Evolutionary conservation across 1,140 invertebrate species (phyloP).

Genomic region (Drosophila watanabei): DNA sequence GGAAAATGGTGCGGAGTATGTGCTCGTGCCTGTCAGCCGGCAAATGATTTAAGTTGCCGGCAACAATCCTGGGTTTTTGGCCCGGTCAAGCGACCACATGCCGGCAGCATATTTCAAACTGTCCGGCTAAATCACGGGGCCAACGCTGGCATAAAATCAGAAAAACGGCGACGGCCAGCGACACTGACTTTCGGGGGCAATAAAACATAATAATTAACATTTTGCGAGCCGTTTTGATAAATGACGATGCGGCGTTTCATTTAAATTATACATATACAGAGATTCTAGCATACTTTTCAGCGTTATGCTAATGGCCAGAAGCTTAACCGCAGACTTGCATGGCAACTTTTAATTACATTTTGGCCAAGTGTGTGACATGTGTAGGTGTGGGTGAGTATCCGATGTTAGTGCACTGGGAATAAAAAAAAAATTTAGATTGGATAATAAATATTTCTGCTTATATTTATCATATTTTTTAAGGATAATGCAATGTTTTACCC

Average conservation of each 20-base stretch:
- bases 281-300: conserved; percentile 67
- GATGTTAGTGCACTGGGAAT: background rate
- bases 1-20: conserved; percentile 5
- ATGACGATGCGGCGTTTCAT: conserved; percentile 63
- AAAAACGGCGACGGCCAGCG: background rate
- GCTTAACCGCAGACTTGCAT: conserved; percentile 77
- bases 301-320: conserved; percentile 68
- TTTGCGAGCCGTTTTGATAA: conserved; percentile 74
- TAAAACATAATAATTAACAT: conserved; percentile 83
- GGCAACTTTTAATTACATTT: conserved; percentile 81
- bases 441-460: too few species aligned
- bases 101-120: conserved; percentile 69
- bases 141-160: conserved; percentile 24
- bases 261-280: conserved; percentile 49
- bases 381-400: conserved; percentile 30
- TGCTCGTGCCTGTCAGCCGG: conserved; percentile 28
- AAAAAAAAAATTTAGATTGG: background rate
- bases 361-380: conserved; percentile 57
- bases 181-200: conserved; percentile 42
- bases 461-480: background rate
- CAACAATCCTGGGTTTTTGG: conserved; percentile 38
- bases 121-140: conserved; percentile 61
- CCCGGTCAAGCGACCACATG: conserved; percentile 50
- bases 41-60: conserved; percentile 58
- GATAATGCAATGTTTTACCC: background rate